Conservation (phyloP, 1,140 invertebrate species). For the Spodoptera litura region DNA sequence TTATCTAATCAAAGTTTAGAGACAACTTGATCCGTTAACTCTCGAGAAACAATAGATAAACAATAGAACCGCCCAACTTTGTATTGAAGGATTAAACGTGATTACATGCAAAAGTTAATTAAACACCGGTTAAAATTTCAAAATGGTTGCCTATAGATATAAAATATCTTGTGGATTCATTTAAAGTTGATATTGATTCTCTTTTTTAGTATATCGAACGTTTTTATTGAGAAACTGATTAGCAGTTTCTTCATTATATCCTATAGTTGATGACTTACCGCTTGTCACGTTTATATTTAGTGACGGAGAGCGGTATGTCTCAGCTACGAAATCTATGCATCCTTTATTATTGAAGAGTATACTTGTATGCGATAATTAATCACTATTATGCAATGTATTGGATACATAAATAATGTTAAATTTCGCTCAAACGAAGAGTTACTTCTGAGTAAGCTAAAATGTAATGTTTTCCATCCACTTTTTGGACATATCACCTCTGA, state of each 20-base stretch:
- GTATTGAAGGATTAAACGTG: conserved; percentile 37
- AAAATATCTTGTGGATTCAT: conserved; percentile 26
- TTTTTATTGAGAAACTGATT: conserved; percentile 28
- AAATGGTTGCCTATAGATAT: conserved; percentile 18
- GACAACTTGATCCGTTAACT: conserved; percentile 38
- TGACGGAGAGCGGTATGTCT: background rate
- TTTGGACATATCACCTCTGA: conserved; percentile 50
- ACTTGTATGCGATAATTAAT: conserved; percentile 14
- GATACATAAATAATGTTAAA: conserved; percentile 38
- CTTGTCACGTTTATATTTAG: background rate
- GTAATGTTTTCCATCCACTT: conserved; percentile 38
- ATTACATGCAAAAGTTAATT: conserved; percentile 43
- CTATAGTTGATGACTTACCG: background rate
- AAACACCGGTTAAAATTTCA: conserved; percentile 6
- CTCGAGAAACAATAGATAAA: conserved; percentile 41
- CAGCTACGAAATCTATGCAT: conserved; percentile 2
- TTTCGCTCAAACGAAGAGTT: conserved; percentile 32
- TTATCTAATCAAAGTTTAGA: conserved; percentile 47
- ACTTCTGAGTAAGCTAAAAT: conserved; percentile 34
- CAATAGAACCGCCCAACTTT: conserved; percentile 39
- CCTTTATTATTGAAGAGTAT: conserved; percentile 14
- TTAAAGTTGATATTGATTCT: background rate
- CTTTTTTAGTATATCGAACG: background rate
- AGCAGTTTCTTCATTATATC: conserved; percentile 8
- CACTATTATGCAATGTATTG: background rate